Evolutionary conservation across 2,113 vertebrate genomes (phyloP).

Genomic region (Lates calcarifer): DNA sequence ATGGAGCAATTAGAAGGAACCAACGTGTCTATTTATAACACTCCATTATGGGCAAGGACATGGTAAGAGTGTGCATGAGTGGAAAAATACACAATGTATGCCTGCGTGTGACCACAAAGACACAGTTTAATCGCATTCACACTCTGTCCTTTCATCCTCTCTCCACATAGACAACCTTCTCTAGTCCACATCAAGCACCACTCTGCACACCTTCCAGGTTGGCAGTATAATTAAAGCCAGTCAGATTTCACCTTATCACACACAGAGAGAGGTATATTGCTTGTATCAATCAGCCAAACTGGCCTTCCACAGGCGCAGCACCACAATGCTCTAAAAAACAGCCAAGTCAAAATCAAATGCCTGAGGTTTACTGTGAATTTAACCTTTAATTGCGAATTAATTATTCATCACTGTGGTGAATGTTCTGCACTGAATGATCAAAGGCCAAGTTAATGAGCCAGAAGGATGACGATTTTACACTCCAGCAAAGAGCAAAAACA

Average conservation of each 20-base stretch:
- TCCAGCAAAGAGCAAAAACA: constrained; percentile 65
- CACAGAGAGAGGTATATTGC: constrained; percentile 68
- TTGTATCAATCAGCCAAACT: constrained; percentile 69
- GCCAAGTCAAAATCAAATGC: constrained; percentile 64
- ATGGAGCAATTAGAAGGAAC: constrained; percentile 76
- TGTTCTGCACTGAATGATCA: constrained; percentile 75
- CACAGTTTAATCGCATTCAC: constrained; percentile 43
- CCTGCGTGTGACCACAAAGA: constrained; percentile 43
- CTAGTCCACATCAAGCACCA: constrained; percentile 27
- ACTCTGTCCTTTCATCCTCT: background rate
- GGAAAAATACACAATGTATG: constrained; percentile 44
- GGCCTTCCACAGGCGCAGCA: constrained; percentile 28
- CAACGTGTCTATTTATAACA: constrained; percentile 72
- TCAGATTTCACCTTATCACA: constrained; percentile 68
- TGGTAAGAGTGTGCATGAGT: constrained; percentile 28
- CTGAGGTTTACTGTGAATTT: constrained; percentile 73
- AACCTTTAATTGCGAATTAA: constrained; percentile 82
- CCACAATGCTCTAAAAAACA: constrained; percentile 28
- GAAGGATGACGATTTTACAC: constrained; percentile 75
- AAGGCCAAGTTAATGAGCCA: constrained; percentile 78
- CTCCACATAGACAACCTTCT: constrained; percentile 10
- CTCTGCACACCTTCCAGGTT: constrained; percentile 54
- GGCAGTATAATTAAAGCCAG: constrained; percentile 72
- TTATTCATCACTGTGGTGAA: constrained; percentile 75
- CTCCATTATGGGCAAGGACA: constrained; percentile 56